Evolutionary conservation across 2,888 invertebrate genomes (phyloP).

Genomic region (Tipula vernalis): DNA sequence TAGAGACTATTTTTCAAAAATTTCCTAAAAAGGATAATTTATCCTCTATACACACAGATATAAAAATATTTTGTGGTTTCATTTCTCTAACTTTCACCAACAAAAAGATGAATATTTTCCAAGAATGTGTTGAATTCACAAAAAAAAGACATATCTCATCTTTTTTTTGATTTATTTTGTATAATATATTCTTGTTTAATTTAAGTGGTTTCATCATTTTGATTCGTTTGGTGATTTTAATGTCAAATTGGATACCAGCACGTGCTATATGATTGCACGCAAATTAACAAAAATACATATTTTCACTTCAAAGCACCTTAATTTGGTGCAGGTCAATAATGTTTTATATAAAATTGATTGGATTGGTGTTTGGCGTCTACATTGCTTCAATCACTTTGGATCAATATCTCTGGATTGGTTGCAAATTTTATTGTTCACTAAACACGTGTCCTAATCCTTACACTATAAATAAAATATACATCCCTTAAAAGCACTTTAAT

Average conservation of each 20-base stretch:
- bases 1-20: neutral
- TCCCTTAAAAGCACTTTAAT: neutral
- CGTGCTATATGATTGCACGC: too few species aligned
- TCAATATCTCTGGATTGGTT: too few species aligned
- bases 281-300: too few species aligned
- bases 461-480: neutral
- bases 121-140: neutral
- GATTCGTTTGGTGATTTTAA: neutral
- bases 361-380: too few species aligned
- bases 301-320: too few species aligned
- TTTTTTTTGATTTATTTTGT: neutral
- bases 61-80: neutral
- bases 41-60: neutral
- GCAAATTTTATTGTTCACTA: neutral
- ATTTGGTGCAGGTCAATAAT: too few species aligned
- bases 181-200: neutral
- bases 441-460: neutral
- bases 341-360: too few species aligned
- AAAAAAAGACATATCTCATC: neutral
- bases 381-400: too few species aligned
- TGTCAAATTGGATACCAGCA: neutral
- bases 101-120: neutral
- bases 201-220: neutral
- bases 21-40: neutral
- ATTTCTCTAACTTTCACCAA: neutral